Evolutionary conservation across 2,113 vertebrate species (phyloP).

Genomic region (Chaetura pelagica): DNA sequence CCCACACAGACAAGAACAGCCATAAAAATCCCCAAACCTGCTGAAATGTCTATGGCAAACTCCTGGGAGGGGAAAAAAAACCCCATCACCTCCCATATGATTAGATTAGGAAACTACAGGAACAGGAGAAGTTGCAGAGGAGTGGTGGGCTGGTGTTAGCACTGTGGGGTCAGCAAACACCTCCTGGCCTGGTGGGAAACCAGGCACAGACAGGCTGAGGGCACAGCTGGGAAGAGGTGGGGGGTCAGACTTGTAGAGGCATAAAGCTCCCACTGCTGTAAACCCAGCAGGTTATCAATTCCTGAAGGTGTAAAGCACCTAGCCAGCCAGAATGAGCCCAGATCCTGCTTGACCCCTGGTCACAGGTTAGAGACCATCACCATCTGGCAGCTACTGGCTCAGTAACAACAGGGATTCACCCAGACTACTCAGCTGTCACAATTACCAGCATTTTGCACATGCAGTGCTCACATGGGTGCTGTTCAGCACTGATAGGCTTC

Average conservation of each 20-base stretch:
- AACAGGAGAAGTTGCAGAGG: rapidly evolving
- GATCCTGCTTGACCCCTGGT: no score
- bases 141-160: background rate
- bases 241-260: no score
- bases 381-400: background rate
- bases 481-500: background rate
- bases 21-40: background rate
- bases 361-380: background rate
- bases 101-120: background rate
- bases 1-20: background rate
- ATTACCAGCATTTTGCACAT: rapidly evolving
- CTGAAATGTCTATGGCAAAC: background rate
- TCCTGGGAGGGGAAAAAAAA: background rate
- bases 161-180: rapidly evolving
- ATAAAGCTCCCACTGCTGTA: background rate
- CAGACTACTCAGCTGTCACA: background rate
- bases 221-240: background rate
- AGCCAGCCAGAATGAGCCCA: background rate
- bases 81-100: no score
- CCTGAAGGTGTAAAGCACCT: background rate
- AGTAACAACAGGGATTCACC: background rate
- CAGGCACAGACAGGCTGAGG: background rate
- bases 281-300: background rate
- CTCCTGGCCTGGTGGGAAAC: background rate
- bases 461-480: rapidly evolving